Evolutionary conservation across 2,797 vertebrate genomes (phyloP), one percentile per base, ranked within the genome.

Genomic region (Pogonophryne albipinna): DNA sequence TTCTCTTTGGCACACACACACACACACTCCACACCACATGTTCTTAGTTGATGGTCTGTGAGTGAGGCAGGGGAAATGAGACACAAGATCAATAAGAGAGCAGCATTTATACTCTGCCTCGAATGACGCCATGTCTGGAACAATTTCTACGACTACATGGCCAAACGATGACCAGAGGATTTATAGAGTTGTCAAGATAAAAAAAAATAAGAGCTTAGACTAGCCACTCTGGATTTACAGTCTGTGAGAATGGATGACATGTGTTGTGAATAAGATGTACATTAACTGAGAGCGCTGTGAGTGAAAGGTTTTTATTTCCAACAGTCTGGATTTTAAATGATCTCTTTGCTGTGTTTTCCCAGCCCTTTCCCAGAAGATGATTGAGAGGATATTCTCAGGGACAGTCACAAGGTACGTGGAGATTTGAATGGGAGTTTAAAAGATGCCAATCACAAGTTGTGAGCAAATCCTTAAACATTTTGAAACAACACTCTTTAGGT

Each of bases 361-460:
- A 99, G 98, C 98, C 63, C 93, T 99, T 77, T 99, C 98, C 41
- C 91, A 85, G 45, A 95, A 93, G 92, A 97, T 99, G 96, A 97
- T 99, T 49, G 97, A 98, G 77, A 94, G 98, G 69, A 95, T 99
- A 89, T 99, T 99, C 92, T 99, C 97, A 0, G 98, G 98, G 76
- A 97, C 98, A 0, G 97, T 99, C 75, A 99, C 97, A 6, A 94
- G 97, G 98, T 98, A 90, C 70, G 71, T 66, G 56, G 27, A 50
- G 11, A 27, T 16, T 52, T 17, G 55, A 15, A 16, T 31, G 14
- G 0, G 0, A 42, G 49, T 68, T 56, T 67, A 27, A 49, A 69
- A 31, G 17, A 49, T 14, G 31, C 16, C 16, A 42, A 20, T 55
- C 31, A 13, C 6, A 13, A 47, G 20, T 5, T 41, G 6, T 44